phyloP scores from a whole-genome alignment of 2,888 invertebrate species.

The Phaedon cochleariae region DNA sequence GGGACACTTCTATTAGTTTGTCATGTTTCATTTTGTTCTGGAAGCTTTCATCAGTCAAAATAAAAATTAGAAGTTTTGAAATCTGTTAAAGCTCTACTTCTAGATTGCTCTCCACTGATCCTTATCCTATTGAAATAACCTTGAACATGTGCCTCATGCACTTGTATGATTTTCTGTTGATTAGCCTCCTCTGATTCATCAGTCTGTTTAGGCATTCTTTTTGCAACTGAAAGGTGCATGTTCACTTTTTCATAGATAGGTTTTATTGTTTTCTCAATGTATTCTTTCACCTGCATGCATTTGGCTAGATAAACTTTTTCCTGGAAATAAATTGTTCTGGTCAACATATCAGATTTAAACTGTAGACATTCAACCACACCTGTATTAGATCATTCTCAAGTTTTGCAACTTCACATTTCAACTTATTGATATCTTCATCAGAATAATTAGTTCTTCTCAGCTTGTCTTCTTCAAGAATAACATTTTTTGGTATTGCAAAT shows the following conservation, averaged over 20 bases:
- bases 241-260: slow-evolving; percentile 27
- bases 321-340: slow-evolving; percentile 31
- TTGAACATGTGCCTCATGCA: slow-evolving; percentile 15
- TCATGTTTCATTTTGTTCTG: too few species aligned
- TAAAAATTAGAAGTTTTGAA: neutral
- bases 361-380: too few species aligned
- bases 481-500: slow-evolving; percentile 35
- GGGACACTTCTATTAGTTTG: too few species aligned
- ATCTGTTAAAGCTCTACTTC: neutral
- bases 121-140: slow-evolving; percentile 9
- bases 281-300: slow-evolving; percentile 31
- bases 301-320: slow-evolving; percentile 34
- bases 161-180: slow-evolving; percentile 18
- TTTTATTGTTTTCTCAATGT: slow-evolving; percentile 20
- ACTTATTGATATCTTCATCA: slow-evolving; percentile 26
- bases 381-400: slow-evolving; percentile 26
- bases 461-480: slow-evolving; percentile 30
- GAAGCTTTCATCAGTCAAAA: neutral
- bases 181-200: slow-evolving; percentile 4
- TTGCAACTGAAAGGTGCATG: slow-evolving; percentile 16
- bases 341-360: too few species aligned
- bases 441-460: slow-evolving; percentile 19
- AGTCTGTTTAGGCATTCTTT: slow-evolving; percentile 10
- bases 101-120: neutral
- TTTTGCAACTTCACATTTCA: slow-evolving; percentile 24